Percentiles rank a stretch among this genome's conserved stretches.
These are phyloP conservation scores for Spilarctia lutea DNA, from an alignment of 2,888 invertebrate genomes.

Conservation along the genomic window DNA sequence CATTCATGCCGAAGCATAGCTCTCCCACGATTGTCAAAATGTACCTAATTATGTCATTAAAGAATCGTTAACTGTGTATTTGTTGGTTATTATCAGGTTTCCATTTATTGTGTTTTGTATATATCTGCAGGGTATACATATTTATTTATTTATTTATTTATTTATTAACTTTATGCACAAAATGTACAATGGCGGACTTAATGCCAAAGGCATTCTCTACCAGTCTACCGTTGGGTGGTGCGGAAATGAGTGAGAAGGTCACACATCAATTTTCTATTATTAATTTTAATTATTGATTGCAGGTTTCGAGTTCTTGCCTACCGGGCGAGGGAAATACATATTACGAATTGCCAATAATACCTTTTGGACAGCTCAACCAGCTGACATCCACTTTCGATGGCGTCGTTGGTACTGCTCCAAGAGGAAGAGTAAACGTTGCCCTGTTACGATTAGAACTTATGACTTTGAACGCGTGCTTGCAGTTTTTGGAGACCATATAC, in stretches of 20 bases:
- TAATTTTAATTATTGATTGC: slow-evolving; percentile 11
- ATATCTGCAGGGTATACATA: background rate
- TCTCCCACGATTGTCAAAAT: too few relatives aligned
- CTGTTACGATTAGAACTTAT: slow-evolving; percentile 50
- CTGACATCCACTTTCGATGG: slow-evolving; percentile 29
- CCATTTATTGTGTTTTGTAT: background rate
- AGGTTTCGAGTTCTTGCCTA: slow-evolving; percentile 32
- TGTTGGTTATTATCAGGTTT: background rate
- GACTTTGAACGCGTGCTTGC: slow-evolving; percentile 40
- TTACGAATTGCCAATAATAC: slow-evolving; percentile 52
- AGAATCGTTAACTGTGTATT: background rate
- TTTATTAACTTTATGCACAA: too few relatives aligned
- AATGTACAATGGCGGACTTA: too few relatives aligned
- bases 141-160: too few relatives aligned
- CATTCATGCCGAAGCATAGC: too few relatives aligned
- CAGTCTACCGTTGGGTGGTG: too few relatives aligned
- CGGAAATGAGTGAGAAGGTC: too few relatives aligned
- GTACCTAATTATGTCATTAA: background rate
- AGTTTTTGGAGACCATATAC: slow-evolving; percentile 51
- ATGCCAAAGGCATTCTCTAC: too few relatives aligned
- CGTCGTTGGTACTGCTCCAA: slow-evolving; percentile 64
- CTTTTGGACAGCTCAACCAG: slow-evolving; percentile 57
- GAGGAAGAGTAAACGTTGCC: slow-evolving; percentile 52
- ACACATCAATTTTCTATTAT: background rate
- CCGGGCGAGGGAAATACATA: slow-evolving; percentile 38